Evolutionary conservation across 2,888 invertebrate species (phyloP), one percentile per base, ranked within the genome.

Genomic region (Heliconius erato): DNA sequence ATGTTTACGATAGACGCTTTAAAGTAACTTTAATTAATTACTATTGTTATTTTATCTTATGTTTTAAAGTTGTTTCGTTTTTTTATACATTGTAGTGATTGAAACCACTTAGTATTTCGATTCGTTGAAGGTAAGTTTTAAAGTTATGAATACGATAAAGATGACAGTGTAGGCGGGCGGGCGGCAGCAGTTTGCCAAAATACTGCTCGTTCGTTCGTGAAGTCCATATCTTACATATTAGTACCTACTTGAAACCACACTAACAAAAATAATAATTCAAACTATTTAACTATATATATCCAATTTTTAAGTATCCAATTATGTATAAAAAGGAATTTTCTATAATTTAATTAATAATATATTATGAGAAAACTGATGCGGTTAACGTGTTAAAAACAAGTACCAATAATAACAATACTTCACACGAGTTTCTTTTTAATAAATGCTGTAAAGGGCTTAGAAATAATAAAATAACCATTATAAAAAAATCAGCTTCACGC

Each of bases 91-190:
- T 32, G 28, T 16, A 28, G 4, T 67, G 6, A 44, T 14, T 71
- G 26, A 71, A 44, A 2, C 14, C 16, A 19, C 9, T 72, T 26
- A 44, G 9, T 19, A 49, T 26, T 44, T 72, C 26, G 44, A 49
- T 72, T 26, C 26, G 44, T 49, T 72, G 5, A 44, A 44, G 12
- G 12, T 40, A 71, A 69, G 5, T 71, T n/a, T 14, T 71, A 4
- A 23, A 71, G n/a, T 40, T 40, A 71, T 35, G 40, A 69, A 35
- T n/a, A 69, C 71, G 35, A 71, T 71, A 71, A 40, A 72, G 44
- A 72, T 72, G 44, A 40, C 35, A 71, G 40, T 26, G 65, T 65
- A 14, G 65, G 65, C 65, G 65, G 26, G 26, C 71, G 71, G n/a
- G 40, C 71, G 40, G 40, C 40, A 71, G n/a, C 40, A 71, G 69